These are phyloP conservation scores for Hypotaenidia okinawae DNA, from an alignment of 2,797 vertebrate genomes.

Conservation along the genomic window DNA sequence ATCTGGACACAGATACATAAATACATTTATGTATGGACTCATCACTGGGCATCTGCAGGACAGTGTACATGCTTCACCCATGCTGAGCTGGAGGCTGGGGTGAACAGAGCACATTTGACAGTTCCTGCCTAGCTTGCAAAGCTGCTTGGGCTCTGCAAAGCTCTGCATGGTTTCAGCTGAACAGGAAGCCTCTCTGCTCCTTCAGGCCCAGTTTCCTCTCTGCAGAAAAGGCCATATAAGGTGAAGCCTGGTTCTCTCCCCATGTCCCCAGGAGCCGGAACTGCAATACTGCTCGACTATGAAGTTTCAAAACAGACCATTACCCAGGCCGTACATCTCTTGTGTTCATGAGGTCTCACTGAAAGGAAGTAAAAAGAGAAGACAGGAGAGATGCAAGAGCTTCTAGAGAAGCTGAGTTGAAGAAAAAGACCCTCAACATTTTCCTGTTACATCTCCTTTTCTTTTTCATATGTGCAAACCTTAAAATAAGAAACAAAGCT, in stretches of 20 bases:
- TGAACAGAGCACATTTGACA: background rate
- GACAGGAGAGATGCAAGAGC: background rate
- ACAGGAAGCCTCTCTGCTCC: constrained; percentile 70
- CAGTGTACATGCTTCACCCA: background rate
- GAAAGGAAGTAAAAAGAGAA: background rate
- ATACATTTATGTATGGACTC: background rate
- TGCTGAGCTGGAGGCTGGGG: background rate
- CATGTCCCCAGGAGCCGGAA: constrained; percentile 13
- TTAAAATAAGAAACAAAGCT: constrained; percentile 1
- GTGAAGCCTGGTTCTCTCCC: constrained; percentile 46
- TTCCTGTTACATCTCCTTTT: background rate
- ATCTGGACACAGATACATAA: background rate
- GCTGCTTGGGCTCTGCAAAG: background rate
- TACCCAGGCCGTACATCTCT: background rate
- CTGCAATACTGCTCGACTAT: background rate
- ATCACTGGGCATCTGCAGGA: background rate
- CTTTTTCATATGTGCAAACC: background rate
- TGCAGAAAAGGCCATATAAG: constrained; percentile 76
- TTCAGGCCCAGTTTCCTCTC: constrained; percentile 68
- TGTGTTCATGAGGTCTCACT: background rate
- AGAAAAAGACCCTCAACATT: background rate
- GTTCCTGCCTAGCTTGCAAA: background rate
- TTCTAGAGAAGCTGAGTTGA: background rate
- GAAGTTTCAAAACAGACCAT: constrained; percentile 37
- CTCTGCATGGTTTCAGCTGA: constrained; percentile 43